Evolutionary conservation across 1,140 invertebrate genomes (phyloP).

Genomic region (Rhopalosiphum maidis): DNA sequence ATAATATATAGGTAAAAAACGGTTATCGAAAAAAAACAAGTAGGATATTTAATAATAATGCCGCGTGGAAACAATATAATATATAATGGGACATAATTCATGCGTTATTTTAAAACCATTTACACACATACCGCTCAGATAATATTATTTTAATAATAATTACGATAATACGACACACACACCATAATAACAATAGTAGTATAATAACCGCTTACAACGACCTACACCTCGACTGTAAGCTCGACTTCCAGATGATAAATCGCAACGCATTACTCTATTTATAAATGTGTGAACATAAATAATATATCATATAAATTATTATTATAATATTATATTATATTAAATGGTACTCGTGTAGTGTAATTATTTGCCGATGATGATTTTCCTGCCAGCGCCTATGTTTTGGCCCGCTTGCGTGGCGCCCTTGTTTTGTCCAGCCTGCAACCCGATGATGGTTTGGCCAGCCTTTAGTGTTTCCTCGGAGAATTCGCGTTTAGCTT

Average conservation of each 20-base stretch:
- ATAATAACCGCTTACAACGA: neutral
- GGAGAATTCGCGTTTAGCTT: conserved; percentile 86
- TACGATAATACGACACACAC: neutral
- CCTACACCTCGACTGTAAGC: neutral
- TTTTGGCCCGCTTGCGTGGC: conserved; percentile 88
- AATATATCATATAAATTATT: neutral
- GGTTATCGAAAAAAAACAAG: neutral
- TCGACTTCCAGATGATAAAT: neutral
- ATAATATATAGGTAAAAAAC: conserved; percentile 26
- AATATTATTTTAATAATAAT: conserved; percentile 1
- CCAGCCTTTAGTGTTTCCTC: conserved; percentile 87
- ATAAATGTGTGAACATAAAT: neutral
- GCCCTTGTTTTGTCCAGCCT: conserved; percentile 90
- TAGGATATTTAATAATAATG: neutral
- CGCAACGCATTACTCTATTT: neutral
- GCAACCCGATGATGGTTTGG: conserved; percentile 85
- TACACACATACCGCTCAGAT: neutral
- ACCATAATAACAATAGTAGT: neutral
- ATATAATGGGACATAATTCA: neutral
- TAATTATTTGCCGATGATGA: conserved; percentile 78
- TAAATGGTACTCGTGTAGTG: neutral
- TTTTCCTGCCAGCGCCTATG: conserved; percentile 86
- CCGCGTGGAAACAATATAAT: neutral
- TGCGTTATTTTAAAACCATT: neutral
- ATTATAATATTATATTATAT: neutral